phyloP scores from a whole-genome alignment of 2,888 invertebrate species.

The Lissocephala sabroskyi region DNA sequence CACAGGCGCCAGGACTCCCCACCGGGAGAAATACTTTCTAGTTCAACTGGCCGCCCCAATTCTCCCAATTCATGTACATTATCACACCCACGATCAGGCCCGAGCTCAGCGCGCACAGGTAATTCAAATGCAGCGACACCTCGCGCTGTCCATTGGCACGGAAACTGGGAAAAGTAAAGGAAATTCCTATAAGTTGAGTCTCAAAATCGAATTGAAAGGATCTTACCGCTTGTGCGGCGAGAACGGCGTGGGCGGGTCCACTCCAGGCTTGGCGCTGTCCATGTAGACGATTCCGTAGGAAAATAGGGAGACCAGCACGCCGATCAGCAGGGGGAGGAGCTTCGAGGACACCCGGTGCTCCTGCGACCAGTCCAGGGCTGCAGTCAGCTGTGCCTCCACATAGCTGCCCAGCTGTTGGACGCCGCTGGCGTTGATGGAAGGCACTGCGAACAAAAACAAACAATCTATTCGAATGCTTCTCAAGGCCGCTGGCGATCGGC shows the following conservation, averaged over 20 bases:
- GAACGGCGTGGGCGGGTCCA: constrained; percentile 76
- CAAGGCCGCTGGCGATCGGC: too few species aligned
- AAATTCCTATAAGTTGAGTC: too few species aligned
- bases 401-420: constrained; percentile 42
- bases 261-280: constrained; percentile 77
- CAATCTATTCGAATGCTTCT: constrained; percentile 7
- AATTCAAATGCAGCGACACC: constrained; percentile 72
- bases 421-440: constrained; percentile 43
- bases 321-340: constrained; percentile 70
- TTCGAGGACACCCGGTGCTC: constrained; percentile 44
- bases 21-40: too few species aligned
- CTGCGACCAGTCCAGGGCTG: constrained; percentile 49
- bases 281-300: constrained; percentile 77
- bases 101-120: constrained; percentile 73
- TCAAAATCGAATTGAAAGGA: too few species aligned
- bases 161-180: constrained; percentile 35
- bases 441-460: constrained; percentile 43
- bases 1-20: too few species aligned
- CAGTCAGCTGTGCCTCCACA: constrained; percentile 43
- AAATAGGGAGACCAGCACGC: constrained; percentile 74
- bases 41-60: too few species aligned
- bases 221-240: constrained; percentile 74
- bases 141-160: constrained; percentile 65
- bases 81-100: constrained; percentile 73
- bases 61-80: constrained; percentile 62